Percentiles rank a stretch among this genome's conserved stretches.
These are phyloP conservation scores for Spheniscus humboldti DNA, from an alignment of 2,797 vertebrate genomes.

Conservation along the genomic window DNA sequence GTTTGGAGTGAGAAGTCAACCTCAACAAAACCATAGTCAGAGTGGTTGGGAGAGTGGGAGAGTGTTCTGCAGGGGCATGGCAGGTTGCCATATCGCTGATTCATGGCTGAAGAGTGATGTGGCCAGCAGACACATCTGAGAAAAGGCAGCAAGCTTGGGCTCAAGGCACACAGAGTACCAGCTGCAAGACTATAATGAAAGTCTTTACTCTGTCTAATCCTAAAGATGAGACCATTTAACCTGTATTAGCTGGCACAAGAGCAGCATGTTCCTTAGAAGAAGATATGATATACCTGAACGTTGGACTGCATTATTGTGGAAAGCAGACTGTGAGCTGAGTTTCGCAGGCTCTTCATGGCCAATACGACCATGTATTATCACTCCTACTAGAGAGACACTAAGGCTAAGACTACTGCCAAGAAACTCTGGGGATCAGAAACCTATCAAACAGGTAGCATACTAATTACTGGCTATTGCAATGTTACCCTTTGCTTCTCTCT, in stretches of 20 bases:
- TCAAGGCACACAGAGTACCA: not conserved
- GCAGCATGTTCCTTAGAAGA: not conserved
- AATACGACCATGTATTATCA: not conserved
- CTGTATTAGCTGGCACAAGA: not conserved
- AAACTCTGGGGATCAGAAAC: not conserved
- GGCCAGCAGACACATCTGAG: not conserved
- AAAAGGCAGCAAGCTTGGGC: not conserved
- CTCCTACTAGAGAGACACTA: not conserved
- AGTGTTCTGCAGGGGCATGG: not conserved
- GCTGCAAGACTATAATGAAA: not conserved
- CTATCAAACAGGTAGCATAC: not conserved
- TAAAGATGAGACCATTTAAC: not conserved
- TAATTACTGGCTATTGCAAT: not conserved
- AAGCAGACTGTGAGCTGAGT: not conserved
- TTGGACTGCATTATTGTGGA: not conserved
- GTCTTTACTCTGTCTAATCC: not conserved
- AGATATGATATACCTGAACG: fast-evolving
- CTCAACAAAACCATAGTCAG: not conserved
- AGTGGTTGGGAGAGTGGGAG: not conserved
- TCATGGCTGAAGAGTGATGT: not conserved
- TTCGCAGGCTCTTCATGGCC: not conserved
- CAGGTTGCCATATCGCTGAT: not conserved
- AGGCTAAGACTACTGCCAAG: not conserved
- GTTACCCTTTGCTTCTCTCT: not conserved
- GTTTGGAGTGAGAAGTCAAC: not conserved